A percentile compares a stretch with the other conserved stretches of the same genome.
phyloP scores from a whole-genome alignment of 37 sponge, comb jelly and placozoan genomes.

The Eunapius fragilis region DNA sequence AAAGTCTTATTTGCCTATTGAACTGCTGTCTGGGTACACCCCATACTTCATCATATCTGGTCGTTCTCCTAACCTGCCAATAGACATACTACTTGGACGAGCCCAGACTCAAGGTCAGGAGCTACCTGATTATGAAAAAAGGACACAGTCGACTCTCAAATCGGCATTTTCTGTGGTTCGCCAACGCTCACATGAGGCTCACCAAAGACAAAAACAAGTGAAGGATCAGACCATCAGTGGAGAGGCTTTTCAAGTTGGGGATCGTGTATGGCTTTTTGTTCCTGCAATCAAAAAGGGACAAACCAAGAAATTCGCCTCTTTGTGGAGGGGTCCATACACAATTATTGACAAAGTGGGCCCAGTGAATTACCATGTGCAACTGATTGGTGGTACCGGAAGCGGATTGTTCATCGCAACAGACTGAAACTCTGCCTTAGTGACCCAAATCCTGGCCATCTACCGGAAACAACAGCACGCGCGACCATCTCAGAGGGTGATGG shows the following conservation, averaged over 20 bases:
- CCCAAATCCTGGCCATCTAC: too few species aligned
- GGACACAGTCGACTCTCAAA: background rate
- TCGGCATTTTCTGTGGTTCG: background rate
- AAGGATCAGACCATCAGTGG: background rate
- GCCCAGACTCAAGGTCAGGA: too few species aligned
- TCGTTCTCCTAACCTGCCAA: slow-evolving; percentile 21
- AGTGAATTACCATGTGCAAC: slow-evolving; percentile 2
- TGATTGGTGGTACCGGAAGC: too few species aligned
- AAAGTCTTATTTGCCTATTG: too few species aligned
- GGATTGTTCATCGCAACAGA: too few species aligned
- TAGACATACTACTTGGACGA: too few species aligned
- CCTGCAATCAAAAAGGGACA: slow-evolving; percentile 44
- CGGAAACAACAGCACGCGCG: too few species aligned
- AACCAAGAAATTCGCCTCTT: slow-evolving; percentile 32
- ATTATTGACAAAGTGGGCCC: background rate
- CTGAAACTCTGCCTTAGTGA: too few species aligned
- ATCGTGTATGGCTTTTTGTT: slow-evolving; percentile 41
- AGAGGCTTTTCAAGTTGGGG: slow-evolving; percentile 18
- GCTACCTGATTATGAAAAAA: slow-evolving; percentile 17
- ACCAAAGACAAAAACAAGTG: background rate
- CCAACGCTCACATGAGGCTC: background rate
- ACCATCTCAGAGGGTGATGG: too few species aligned
- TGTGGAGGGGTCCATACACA: slow-evolving; percentile 37
- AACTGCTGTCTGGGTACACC: too few species aligned
- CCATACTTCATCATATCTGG: slow-evolving; percentile 19